Base-by-base conservation (phyloP, 1,140 invertebrate genomes). In the Chrysomallon squamiferum region DNA sequence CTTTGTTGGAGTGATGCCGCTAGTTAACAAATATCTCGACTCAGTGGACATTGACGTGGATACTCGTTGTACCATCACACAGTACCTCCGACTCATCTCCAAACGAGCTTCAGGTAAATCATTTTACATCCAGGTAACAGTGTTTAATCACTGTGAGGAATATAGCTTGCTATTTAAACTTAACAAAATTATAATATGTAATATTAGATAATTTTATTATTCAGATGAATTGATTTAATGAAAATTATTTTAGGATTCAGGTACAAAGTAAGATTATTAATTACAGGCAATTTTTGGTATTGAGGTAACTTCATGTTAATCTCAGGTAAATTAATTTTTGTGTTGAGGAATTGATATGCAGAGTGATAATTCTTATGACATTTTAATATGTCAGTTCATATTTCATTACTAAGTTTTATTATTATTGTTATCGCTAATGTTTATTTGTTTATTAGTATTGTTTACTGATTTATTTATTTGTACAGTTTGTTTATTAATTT, bases 11-110 rank as follows among this genome's bases (percentile, higher is more conserved):
- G 87, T 99, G 69, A 91, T 98, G 62, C 93, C 96, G 9, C 85
- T 99, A 58, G 95, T 99, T 41, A 92, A 95, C 76, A 93, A 93
- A 72, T 99, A 98, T 85, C 66, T 77, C 59, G 71, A 74, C 59
- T 75, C 68, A 41, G 68, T 71, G 7, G 79, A 79, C 65, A 70
- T 75, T 41, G 80, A 82, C 61, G 73, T 80, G 15, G 79, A 82
- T 43, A 80, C 78, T 2, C 93, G 96, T 80, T 99, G 96, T 86
- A 97, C 95, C 4, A 93, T 99, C 73, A 92, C 95, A 84, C 94
- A 98, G 86, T 99, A 99, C 87, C 89, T 99, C 57, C 94, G 93
- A 79, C 90, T 99, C 47, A 99, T 99, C 81, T 91, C 95, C 80
- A 89, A 90, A 69, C 88, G 96, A 75, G 96, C 96, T 9, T 91